phyloP scores from a whole-genome alignment of 1,140 invertebrate species.

The Drosophila paulistorum region DNA sequence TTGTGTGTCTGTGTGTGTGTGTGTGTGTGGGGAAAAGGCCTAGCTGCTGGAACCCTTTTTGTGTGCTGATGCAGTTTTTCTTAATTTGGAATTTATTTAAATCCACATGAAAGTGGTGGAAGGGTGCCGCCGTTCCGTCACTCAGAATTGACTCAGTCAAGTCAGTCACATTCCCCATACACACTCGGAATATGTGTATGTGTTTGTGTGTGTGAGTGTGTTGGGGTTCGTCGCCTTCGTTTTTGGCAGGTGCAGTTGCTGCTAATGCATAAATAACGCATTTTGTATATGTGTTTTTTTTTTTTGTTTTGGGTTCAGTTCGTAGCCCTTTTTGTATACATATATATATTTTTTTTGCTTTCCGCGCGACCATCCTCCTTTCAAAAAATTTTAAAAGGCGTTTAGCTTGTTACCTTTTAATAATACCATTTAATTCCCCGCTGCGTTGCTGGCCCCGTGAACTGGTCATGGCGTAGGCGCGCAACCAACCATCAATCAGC shows the following conservation, averaged over 20 bases:
- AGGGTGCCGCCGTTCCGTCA: constrained; percentile 42
- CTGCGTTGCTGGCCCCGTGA: constrained; percentile 24
- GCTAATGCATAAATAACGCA: constrained; percentile 78
- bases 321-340: constrained; percentile 29
- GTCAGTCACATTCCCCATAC: constrained; percentile 33
- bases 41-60: constrained; percentile 47
- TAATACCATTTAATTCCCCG: constrained; percentile 78
- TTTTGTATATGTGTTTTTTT: constrained; percentile 19
- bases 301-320: constrained; percentile 8
- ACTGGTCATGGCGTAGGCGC: constrained; percentile 63
- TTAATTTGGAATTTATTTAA: constrained; percentile 82
- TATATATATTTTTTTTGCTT: neutral
- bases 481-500: constrained; percentile 77
- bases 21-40: constrained; percentile 50
- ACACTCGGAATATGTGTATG: neutral
- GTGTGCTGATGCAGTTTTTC: constrained; percentile 51
- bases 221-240: constrained; percentile 62
- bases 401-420: constrained; percentile 81
- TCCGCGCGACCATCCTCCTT: constrained; percentile 42
- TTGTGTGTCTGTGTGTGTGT: constrained; percentile 27
- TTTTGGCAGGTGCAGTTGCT: constrained; percentile 69
- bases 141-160: constrained; percentile 21
- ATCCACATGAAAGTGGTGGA: constrained; percentile 52
- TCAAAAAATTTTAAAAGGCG: constrained; percentile 74
- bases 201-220: neutral